Conservation (phyloP, 2,797 vertebrate species). For the Liasis olivaceus region DNA sequence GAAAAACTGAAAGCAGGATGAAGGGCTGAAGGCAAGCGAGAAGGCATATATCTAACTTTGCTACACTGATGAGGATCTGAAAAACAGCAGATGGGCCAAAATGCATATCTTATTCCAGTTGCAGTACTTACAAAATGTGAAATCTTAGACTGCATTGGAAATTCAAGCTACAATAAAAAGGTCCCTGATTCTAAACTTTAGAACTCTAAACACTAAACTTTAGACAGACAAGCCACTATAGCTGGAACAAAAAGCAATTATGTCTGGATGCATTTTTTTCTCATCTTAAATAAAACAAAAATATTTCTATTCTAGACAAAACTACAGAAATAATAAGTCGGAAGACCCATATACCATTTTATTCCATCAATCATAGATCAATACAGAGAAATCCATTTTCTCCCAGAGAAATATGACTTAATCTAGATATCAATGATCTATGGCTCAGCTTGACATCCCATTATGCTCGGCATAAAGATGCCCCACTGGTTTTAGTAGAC, state of each 20-base stretch:
- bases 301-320: constrained; percentile 8
- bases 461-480: too few species aligned
- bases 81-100: too few species aligned
- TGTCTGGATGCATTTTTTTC: not conserved
- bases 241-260: constrained; percentile 38
- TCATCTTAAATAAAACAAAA: constrained; percentile 15
- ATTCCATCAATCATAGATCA: not conserved
- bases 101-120: not conserved
- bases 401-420: not conserved
- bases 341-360: not conserved
- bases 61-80: not conserved
- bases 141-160: not conserved
- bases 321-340: not conserved
- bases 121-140: not conserved
- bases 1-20: not conserved
- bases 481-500: too few species aligned
- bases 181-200: too few species aligned
- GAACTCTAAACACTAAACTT: not conserved
- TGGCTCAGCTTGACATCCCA: too few species aligned
- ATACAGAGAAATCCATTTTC: too few species aligned
- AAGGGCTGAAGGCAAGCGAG: not conserved
- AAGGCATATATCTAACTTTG: not conserved
- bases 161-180: not conserved
- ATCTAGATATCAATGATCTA: too few species aligned
- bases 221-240: constrained; percentile 36